Evolutionary conservation across 2,113 vertebrate genomes (phyloP), one percentile per base, ranked within the genome.

Genomic region (Myocastor coypus): DNA sequence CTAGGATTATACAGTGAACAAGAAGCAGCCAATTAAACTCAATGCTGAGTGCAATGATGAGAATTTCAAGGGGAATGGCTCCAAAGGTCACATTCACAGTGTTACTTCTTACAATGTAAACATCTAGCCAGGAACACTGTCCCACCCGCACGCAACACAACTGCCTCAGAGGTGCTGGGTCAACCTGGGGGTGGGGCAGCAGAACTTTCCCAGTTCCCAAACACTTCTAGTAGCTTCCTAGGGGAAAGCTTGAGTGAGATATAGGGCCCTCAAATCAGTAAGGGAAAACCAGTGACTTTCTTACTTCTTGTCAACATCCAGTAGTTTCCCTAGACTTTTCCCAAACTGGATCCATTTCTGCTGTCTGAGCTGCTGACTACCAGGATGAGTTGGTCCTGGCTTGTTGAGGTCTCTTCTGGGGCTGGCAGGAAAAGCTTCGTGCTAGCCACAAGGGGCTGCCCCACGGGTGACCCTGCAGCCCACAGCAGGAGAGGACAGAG

Each of bases 141-240:
- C 30, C 0, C 16, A 84, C 92, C 42, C 2, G 19, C 1, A 30
- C 1, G 19, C 1, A 30, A 7, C 1, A 6, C 2, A 0, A 2
- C 46, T 5, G 0, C 40, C 82, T 85, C 17, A 7, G 5, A 63
- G 81, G 89, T 30, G 28, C 1, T 22, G 40, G 20, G 24, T 22
- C 4, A 16, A 50, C 3, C 30, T 63, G 3, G 30, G 68, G 32
- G 13, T 16, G 7, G 5, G 11, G 73, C 0, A 8, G 11, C 0
- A 37, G 32, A 64, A 22, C 32, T 42, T n/a, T 50, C 59, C 55
- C 0, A 46, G 7, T n/a, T 34, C 57, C 52, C 40, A 30, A 50
- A 42, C 63, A 26, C 26, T 78, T n/a, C 81, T 0, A 28, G 11
- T 3, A 3, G 52, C 63, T 17, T n/a, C 26, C 26, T 14, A 13